phyloP scores from a whole-genome alignment of 2,797 vertebrate genomes.

The Melanotaenia nigrans region DNA sequence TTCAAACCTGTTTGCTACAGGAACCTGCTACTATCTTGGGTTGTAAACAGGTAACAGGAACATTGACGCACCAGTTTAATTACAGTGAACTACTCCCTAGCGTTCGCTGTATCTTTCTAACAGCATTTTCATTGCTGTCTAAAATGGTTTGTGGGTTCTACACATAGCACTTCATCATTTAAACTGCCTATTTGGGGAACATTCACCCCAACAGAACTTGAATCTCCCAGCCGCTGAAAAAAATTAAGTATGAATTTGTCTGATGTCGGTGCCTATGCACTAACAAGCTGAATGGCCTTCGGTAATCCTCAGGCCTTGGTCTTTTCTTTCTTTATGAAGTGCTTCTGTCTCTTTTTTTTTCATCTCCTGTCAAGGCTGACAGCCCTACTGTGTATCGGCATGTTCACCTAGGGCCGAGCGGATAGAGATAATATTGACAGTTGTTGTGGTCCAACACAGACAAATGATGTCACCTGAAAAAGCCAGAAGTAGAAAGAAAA shows the following conservation, averaged over 20 bases:
- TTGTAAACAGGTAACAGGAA: constrained; percentile 75
- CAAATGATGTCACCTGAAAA: constrained; percentile 64
- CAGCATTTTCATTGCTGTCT: constrained; percentile 64
- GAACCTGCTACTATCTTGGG: constrained; percentile 60
- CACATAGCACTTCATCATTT: constrained; percentile 70
- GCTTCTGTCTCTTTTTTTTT: constrained; percentile 43
- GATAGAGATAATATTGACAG: constrained; percentile 76
- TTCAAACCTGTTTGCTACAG: constrained; percentile 47
- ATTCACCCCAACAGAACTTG: constrained; percentile 53
- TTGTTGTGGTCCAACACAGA: constrained; percentile 64
- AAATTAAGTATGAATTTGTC: constrained; percentile 65
- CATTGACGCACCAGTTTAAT: constrained; percentile 77
- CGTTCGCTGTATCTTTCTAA: constrained; percentile 72
- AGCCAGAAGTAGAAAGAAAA: constrained; percentile 35
- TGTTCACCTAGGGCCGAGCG: constrained; percentile 68
- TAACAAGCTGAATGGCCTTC: constrained; percentile 80
- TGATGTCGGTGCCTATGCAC: constrained; percentile 61
- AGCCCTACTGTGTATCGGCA: constrained; percentile 64
- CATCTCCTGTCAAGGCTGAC: constrained; percentile 72
- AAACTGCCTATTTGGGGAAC: constrained; percentile 72
- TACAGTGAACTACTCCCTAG: constrained; percentile 74
- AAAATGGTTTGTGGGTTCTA: constrained; percentile 70
- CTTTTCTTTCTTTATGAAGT: constrained; percentile 61
- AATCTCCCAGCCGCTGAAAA: constrained; percentile 61
- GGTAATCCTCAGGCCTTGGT: constrained; percentile 66